Evolutionary conservation across 2,888 invertebrate species (phyloP).

Genomic region (Pheosia tremula): DNA sequence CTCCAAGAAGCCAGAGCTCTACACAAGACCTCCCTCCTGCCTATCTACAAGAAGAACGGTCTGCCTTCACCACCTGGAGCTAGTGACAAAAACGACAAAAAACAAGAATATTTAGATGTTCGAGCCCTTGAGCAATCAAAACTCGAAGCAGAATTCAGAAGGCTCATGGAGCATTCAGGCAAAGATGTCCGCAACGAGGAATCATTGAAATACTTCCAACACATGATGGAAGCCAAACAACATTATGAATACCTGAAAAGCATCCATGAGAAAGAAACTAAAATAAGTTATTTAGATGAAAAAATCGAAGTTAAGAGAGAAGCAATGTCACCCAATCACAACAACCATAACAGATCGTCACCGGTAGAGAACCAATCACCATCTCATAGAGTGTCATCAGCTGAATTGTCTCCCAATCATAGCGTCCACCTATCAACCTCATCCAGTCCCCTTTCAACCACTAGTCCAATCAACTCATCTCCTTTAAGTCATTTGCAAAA

Average conservation of each 20-base stretch:
- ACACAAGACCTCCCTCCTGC: slow-evolving; percentile 82
- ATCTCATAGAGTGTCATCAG: slow-evolving; percentile 62
- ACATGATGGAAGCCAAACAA: slow-evolving; percentile 77
- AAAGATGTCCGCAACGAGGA: slow-evolving; percentile 72
- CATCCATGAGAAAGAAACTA: slow-evolving; percentile 69
- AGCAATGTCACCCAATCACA: slow-evolving; percentile 55
- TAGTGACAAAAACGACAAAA: slow-evolving; percentile 69
- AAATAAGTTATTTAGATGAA: slow-evolving; percentile 43
- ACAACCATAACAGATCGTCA: slow-evolving; percentile 54
- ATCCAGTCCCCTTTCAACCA: slow-evolving; percentile 75
- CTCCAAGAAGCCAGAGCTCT: slow-evolving; percentile 94
- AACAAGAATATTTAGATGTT: slow-evolving; percentile 69
- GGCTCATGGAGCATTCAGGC: slow-evolving; percentile 84
- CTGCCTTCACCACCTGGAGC: slow-evolving; percentile 81
- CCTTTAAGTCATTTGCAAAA: slow-evolving; percentile 95
- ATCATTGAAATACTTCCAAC: slow-evolving; percentile 74
- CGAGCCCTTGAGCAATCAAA: slow-evolving; percentile 76
- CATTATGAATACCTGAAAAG: slow-evolving; percentile 71
- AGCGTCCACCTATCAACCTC: slow-evolving; percentile 75
- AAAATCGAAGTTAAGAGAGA: slow-evolving; percentile 63
- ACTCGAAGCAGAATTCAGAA: slow-evolving; percentile 83
- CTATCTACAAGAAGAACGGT: slow-evolving; percentile 76
- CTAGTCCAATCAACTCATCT: slow-evolving; percentile 87
- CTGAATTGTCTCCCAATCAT: slow-evolving; percentile 71
- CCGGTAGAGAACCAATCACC: slow-evolving; percentile 60